These are phyloP conservation scores for silkworm (Bombyx mori) DNA, from an alignment of 1,140 invertebrate species.

Conservation along the genomic window ASM3026992v2 NC_085135.1:10681501-10682000, in stretches of 20 bases:
- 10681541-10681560: conserved; percentile 7
- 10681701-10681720: not conserved
- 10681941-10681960: conserved; percentile 20
- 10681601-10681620: conserved; percentile 17
- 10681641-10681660: conserved; percentile 17
- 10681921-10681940: conserved; percentile 14
- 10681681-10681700: conserved; percentile 17
- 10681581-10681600: not conserved
- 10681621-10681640: conserved; percentile 11
- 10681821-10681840: conserved; percentile 5
- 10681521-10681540: conserved; percentile 1
- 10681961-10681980: conserved; percentile 14
- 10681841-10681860: too few species aligned
- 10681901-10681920: conserved; percentile 13
- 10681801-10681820: conserved; percentile 12
- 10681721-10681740: not conserved
- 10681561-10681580: conserved; percentile 13
- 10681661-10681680: conserved; percentile 17
- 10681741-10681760: not conserved
- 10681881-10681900: too few species aligned
- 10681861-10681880: too few species aligned
- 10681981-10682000: conserved; percentile 13
- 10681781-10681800: conserved; percentile 10
- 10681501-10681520: not conserved
- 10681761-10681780: not conserved